Evolutionary conservation across 1,140 invertebrate species (phyloP), one percentile per base, ranked within the genome.

Genomic region (Popillia japonica): DNA sequence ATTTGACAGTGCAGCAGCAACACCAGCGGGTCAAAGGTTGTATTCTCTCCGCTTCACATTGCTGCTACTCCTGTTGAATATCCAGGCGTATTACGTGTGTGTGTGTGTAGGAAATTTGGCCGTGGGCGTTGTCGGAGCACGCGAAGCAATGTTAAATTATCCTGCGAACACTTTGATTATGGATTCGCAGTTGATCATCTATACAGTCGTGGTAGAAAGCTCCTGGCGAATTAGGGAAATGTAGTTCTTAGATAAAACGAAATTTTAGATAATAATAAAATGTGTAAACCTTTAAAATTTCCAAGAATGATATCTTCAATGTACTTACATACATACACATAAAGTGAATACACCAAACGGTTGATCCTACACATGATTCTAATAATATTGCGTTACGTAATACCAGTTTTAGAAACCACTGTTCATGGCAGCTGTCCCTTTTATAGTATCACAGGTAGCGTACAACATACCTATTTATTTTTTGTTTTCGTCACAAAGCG

Each of bases 1-100:
- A 48, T 48, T 48, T 48, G 44, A 48, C 44, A 48, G 44, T 48
- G 44, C 44, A 48, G 44, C 44, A n/a, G n/a, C n/a, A n/a, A n/a
- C n/a, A n/a, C n/a, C n/a, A n/a, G 44, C 44, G 9, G 44, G 44
- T 48, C 44, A 48, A 48, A 48, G 44, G 44, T 48, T 48, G 44
- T 48, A 14, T n/a, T n/a, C n/a, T n/a, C n/a, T 9, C 44, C n/a
- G 44, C 44, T 48, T 48, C 44, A n/a, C 44, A n/a, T 10, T 48
- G 44, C n/a, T n/a, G 3, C 44, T 48, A 4, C 44, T 10, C 44
- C 44, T 48, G 44, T 48, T n/a, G n/a, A 6, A 3, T 48, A 11
- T 48, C 4, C 3, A 10, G 6, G 10, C 10, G 10, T 42, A 10
- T n/a, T 10, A n/a, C 10, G 44, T 48, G 44, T 48, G 9, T 48